phyloP scores from a whole-genome alignment of 1,140 invertebrate genomes.

The Caerostris darwini region DNA sequence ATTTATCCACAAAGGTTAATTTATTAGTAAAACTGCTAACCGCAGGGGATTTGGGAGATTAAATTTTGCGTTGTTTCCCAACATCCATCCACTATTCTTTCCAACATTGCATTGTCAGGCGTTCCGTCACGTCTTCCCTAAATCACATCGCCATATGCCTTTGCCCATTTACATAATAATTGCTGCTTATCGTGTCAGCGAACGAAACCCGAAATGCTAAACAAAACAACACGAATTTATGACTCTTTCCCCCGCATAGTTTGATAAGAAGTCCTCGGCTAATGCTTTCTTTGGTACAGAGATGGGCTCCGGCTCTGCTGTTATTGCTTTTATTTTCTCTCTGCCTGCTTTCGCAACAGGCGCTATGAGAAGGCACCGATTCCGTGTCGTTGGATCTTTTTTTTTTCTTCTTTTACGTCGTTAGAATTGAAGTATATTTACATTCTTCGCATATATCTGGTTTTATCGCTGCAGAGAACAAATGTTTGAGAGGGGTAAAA shows the following conservation, averaged over 20 bases:
- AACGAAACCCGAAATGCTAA: not conserved
- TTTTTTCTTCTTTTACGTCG: conserved; percentile 28
- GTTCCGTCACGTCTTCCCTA: not conserved
- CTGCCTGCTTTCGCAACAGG: not conserved
- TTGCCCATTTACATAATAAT: conserved; percentile 57
- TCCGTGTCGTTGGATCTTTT: not conserved
- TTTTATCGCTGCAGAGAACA: conserved; percentile 13
- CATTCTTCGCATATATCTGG: conserved; percentile 51
- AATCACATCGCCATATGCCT: conserved; percentile 26
- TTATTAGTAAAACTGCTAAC: no score
- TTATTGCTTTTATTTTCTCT: conserved; percentile 2
- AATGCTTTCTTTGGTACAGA: conserved; percentile 4
- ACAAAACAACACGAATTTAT: conserved; percentile 24
- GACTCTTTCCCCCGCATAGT: not conserved
- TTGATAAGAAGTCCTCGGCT: conserved; percentile 55
- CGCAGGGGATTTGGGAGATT: no score
- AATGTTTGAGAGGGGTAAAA: conserved; percentile 1
- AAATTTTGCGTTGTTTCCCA: no score
- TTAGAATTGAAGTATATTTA: conserved; percentile 60
- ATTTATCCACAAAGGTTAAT: no score
- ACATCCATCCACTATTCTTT: not conserved
- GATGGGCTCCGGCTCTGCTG: not conserved
- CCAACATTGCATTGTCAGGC: not conserved
- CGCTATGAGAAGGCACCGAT: not conserved
- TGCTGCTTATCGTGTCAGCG: conserved; percentile 37